Conservation (phyloP, 2,113 vertebrate species). For the Opisthocomus hoazin region DNA sequence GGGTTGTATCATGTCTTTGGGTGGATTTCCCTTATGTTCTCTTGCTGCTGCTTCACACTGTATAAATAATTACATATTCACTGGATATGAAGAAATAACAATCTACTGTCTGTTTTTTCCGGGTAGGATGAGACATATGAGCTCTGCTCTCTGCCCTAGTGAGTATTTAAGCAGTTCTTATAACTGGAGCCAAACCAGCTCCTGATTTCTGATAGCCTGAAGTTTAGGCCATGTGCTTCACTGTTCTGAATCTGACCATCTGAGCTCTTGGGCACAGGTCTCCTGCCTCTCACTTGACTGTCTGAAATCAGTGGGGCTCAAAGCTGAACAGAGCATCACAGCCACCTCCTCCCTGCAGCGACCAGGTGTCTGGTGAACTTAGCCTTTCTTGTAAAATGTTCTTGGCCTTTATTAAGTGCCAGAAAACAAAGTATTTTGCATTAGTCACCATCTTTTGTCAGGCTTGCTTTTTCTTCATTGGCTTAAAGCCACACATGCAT, state of each 20-base stretch:
- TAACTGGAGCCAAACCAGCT: neutral
- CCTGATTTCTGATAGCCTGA: neutral
- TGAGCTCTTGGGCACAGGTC: neutral
- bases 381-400: neutral
- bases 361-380: neutral
- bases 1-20: neutral
- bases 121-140: neutral
- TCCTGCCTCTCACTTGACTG: accelerated
- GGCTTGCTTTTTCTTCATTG: neutral
- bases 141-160: neutral
- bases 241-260: neutral
- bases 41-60: neutral
- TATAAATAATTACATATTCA: neutral
- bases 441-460: neutral
- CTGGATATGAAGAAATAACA: neutral
- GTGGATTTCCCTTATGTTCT: neutral
- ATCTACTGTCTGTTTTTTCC: neutral
- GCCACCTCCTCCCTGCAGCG: neutral
- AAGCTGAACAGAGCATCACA: neutral
- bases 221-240: neutral
- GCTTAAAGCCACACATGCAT: neutral
- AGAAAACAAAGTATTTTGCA: neutral
- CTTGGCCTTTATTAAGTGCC: neutral
- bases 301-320: neutral
- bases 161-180: neutral